Evolutionary conservation across 2,113 vertebrate species (phyloP).

Genomic region (Panthera leo): DNA sequence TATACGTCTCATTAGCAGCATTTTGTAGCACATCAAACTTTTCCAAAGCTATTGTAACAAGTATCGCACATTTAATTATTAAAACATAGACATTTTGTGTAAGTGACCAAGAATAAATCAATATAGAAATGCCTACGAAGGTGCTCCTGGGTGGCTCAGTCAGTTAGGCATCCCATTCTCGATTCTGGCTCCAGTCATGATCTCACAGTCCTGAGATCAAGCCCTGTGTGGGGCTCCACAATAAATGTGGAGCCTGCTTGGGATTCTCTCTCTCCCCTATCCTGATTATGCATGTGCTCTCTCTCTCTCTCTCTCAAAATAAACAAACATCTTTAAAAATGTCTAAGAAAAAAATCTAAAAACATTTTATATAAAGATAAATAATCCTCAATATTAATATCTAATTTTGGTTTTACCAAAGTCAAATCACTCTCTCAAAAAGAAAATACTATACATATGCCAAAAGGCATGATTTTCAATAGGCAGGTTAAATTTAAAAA

Average conservation of each 20-base stretch:
- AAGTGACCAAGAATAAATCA: conserved; percentile 39
- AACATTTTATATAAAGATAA: not conserved
- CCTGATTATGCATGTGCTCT: too few species aligned
- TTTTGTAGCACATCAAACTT: not conserved
- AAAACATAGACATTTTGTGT: not conserved
- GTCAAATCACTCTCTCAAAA: conserved; percentile 18
- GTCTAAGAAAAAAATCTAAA: not conserved
- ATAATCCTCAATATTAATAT: not conserved
- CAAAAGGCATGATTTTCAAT: conserved; percentile 31
- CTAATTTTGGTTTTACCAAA: not conserved
- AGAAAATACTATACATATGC: not conserved
- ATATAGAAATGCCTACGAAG: not conserved
- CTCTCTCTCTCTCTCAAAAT: too few species aligned
- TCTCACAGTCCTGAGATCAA: too few species aligned
- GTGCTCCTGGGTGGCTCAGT: too few species aligned
- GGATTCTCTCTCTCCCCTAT: too few species aligned
- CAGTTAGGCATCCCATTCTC: too few species aligned
- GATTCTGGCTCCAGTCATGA: too few species aligned
- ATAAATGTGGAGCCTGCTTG: too few species aligned
- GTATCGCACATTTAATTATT: not conserved
- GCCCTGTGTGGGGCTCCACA: too few species aligned
- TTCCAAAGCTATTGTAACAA: conserved; percentile 10
- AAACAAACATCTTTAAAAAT: not conserved
- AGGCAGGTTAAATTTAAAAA: not conserved
- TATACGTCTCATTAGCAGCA: not conserved